Base-by-base conservation (phyloP, 2,888 invertebrate species). In the Dryocosmus kuriphilus region DNA sequence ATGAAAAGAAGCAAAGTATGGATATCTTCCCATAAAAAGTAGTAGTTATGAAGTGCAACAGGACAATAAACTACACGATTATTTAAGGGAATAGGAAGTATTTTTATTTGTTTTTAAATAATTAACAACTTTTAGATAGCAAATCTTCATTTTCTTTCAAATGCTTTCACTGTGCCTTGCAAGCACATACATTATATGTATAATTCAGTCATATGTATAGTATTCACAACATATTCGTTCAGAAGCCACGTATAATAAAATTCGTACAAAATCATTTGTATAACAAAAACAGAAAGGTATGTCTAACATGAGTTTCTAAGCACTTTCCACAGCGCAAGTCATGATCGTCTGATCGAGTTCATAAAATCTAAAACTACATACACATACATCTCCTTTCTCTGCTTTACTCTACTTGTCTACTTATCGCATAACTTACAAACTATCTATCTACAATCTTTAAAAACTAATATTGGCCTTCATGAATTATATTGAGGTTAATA, bases 191-290 rank as follows among this genome's bases (percentile, higher is more conserved):
- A 83, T 78, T 80, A 81, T 81, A 78, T 83, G 81, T 77, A 74
- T n/a, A 76, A 62, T 76, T 85, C 85, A 86, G 85, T 86, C 85
- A 88, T 89, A 90, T 90, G 86, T 90, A 89, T 89, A 90, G 83
- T 91, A 91, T 90, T 90, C 90, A 90, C 90, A 91, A 88, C 79
- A 80, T 74, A 76, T 41, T 80, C 76, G 46, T 74, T 38, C 63
- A 74, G 82, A 76, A 80, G 83, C 77, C 78, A 80, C 80, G 61
- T 74, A 81, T 86, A 85, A 90, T 89, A 88, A 90, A 90, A 88
- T 90, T 87, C 88, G 85, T 90, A 89, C 86, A 89, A 90, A 90
- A 87, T 88, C 84, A 86, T 87, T 88, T 88, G 84, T 81, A 85
- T 90, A 89, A 90, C 89, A 90, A 89, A 86, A 88, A 89, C 86